These are phyloP conservation scores for Drosophila cardini DNA, from an alignment of 1,140 invertebrate species.

Conservation along the genomic window DNA sequence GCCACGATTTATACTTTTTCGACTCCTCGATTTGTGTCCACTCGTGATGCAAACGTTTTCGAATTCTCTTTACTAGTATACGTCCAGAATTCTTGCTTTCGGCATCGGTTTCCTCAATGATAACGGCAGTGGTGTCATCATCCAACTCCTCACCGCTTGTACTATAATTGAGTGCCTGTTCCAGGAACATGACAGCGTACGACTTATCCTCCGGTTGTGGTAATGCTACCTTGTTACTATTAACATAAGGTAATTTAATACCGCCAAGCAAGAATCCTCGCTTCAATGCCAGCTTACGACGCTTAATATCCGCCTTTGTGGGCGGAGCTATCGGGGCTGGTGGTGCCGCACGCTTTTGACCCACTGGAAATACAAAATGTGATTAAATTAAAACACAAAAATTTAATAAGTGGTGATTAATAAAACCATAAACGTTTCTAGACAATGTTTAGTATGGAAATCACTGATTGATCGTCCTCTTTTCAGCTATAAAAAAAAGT, in stretches of 20 bases:
- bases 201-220: conserved; percentile 68
- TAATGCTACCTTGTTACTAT: conserved; percentile 43
- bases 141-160: conserved; percentile 69
- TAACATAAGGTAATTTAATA: conserved; percentile 57
- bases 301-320: conserved; percentile 64
- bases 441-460: too few species aligned
- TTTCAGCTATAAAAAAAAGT: too few species aligned
- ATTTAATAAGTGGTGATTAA: too few species aligned
- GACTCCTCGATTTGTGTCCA: conserved; percentile 46
- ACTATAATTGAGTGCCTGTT: conserved; percentile 65
- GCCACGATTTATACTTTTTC: conserved; percentile 59
- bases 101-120: conserved; percentile 6
- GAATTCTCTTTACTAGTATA: conserved; percentile 50
- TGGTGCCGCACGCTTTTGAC: conserved; percentile 49
- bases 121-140: conserved; percentile 36
- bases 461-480: too few species aligned
- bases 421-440: too few species aligned
- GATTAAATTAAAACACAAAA: too few species aligned
- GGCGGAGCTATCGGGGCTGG: background rate
- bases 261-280: conserved; percentile 69
- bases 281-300: conserved; percentile 61
- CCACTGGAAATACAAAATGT: conserved; percentile 7
- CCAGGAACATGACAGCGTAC: conserved; percentile 68
- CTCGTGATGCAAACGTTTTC: conserved; percentile 60
- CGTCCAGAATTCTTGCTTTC: conserved; percentile 54